These are phyloP conservation scores for Cacatua alba DNA, from an alignment of 2,113 vertebrate genomes.

Conservation along the genomic window DNA sequence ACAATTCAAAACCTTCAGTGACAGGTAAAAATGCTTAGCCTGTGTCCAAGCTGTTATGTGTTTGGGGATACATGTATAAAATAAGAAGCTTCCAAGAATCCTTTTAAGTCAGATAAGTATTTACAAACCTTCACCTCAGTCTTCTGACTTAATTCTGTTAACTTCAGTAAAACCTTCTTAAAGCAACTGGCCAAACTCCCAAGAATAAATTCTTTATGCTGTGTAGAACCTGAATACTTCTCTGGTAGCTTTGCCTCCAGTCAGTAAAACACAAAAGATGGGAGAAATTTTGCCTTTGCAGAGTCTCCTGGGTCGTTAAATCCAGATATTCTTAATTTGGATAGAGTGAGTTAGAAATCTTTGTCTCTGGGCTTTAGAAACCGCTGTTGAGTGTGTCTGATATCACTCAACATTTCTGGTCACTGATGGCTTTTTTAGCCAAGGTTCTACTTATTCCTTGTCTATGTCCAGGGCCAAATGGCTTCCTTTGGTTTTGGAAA, in stretches of 20 bases:
- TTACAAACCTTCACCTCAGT: background rate
- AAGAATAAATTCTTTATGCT: background rate
- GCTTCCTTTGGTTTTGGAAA: background rate
- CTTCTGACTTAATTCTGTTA: background rate
- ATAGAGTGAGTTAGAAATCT: background rate
- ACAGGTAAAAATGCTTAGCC: background rate
- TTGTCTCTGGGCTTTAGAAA: background rate
- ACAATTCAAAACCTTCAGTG: background rate
- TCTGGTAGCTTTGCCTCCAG: background rate
- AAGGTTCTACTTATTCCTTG: background rate
- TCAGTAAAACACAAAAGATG: background rate
- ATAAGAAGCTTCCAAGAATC: background rate
- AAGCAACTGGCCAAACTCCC: background rate
- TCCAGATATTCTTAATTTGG: background rate
- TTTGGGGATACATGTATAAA: background rate
- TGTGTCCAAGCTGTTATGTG: background rate
- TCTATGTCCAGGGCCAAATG: background rate
- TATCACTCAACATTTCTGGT: background rate
- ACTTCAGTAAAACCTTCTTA: background rate
- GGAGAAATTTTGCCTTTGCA: background rate
- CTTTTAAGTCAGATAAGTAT: background rate
- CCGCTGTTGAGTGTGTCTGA: background rate
- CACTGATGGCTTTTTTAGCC: background rate
- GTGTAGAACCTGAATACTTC: background rate
- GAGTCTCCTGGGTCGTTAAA: background rate